Evolutionary conservation across 2,797 vertebrate genomes (phyloP), one percentile per base, ranked within the genome.

Genomic region (Coccyzus lansbergi): DNA sequence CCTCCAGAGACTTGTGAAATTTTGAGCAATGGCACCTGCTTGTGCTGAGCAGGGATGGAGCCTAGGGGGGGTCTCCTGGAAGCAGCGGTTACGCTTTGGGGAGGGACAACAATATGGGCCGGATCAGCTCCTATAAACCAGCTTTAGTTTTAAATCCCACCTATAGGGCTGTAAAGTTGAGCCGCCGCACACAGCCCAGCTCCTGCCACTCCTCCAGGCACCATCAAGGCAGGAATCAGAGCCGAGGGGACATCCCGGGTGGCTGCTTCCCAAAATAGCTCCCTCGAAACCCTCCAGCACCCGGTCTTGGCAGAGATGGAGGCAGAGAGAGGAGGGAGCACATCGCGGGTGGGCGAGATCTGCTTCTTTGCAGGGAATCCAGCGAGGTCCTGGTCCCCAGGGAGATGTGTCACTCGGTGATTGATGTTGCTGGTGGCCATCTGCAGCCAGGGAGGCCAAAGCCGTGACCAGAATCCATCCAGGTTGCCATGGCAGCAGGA

Each of bases 401-500:
- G 74, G 44, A 55, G 12, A 5, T 7, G 10, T 72, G 94, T 83
- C 53, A 74, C 86, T 81, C 91, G 86, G 90, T 77, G 81, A 72
- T 26, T 16, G 83, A 88, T 68, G 75, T 70, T 58, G 67, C 58
- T 55, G 38, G 72, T 69, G 86, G 71, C 83, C 92, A 91, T 80
- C 71, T 63, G 65, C 89, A 92, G 85, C 51, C 46, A 0, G 55
- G 80, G 80, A 90, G 90, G 88, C 87, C 68, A 72, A 76, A 90
- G 72, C 60, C 25, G 52, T 91, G 94, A 88, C 68, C 92, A 42
- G 81, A 95, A 96, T 94, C 91, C 80, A 59, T 34, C 62, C 75
- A 87, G 62, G 97, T 97, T 97, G 92, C 96, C 91, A 97, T 96
- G 95, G 93, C 86, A 97, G 68, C 97, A 77, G 69, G 70, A 4